Conservation (phyloP, 2,888 invertebrate genomes). For the Eucera pruinosa region DNA sequence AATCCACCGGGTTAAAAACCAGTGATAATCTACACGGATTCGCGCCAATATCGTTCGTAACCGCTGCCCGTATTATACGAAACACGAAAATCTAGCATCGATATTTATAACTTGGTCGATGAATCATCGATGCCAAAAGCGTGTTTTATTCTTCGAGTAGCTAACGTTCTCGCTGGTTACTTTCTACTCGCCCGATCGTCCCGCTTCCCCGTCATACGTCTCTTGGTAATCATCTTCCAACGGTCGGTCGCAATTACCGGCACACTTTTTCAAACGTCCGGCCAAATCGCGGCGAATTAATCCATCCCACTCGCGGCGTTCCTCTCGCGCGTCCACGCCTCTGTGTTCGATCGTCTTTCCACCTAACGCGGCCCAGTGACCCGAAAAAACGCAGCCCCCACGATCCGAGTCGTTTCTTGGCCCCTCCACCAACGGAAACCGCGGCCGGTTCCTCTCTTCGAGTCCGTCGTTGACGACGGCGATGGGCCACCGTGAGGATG, state of each 20-base stretch:
- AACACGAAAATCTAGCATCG: too few relatives aligned
- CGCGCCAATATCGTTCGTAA: too few relatives aligned
- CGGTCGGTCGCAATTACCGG: constrained; percentile 24
- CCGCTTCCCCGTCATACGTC: background rate
- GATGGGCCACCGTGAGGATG: background rate
- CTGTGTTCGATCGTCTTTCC: constrained; percentile 44
- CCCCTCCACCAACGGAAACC: constrained; percentile 7
- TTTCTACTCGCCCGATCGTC: constrained; percentile 19
- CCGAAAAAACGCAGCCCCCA: constrained; percentile 77
- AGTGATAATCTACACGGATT: too few relatives aligned
- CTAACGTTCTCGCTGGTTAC: constrained; percentile 15
- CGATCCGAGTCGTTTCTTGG: constrained; percentile 64
- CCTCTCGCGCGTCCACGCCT: constrained; percentile 8
- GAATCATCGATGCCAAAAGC: background rate
- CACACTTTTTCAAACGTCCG: constrained; percentile 34
- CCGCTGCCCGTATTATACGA: too few relatives aligned
- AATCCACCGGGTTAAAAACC: too few relatives aligned
- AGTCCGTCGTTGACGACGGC: constrained; percentile 6
- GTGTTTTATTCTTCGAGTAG: background rate
- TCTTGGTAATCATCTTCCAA: background rate
- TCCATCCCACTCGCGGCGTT: background rate
- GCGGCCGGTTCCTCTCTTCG: constrained; percentile 3
- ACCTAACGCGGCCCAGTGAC: constrained; percentile 81
- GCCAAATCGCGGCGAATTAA: constrained; percentile 33
- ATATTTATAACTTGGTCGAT: too few relatives aligned